Conservation (phyloP, 2,113 vertebrate genomes). For the Cercopithecus mona region DNA sequence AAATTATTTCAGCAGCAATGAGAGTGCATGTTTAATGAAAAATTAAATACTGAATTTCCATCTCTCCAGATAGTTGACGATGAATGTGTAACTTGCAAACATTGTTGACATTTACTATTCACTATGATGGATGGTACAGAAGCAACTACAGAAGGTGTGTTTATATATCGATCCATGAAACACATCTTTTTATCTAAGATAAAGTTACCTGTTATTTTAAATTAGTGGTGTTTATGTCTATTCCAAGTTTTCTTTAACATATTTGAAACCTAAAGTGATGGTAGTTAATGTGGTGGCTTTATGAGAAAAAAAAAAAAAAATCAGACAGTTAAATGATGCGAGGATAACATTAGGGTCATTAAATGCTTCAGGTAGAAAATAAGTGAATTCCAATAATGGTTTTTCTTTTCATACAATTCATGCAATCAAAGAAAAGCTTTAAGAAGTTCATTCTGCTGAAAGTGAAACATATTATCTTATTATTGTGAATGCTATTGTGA, state of each 20-base stretch:
- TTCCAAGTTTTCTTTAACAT: neutral
- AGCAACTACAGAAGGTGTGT: neutral
- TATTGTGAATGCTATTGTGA: constrained; percentile 46
- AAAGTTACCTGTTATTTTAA: constrained; percentile 37
- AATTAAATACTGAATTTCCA: constrained; percentile 53
- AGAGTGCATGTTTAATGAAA: neutral
- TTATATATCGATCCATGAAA: neutral
- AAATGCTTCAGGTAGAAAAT: constrained; percentile 35
- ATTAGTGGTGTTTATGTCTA: constrained; percentile 40
- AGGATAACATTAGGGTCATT: neutral
- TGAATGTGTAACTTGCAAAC: constrained; percentile 40
- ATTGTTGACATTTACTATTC: neutral
- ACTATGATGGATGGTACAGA: neutral
- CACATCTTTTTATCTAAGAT: neutral
- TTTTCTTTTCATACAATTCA: neutral
- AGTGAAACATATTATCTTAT: constrained; percentile 18
- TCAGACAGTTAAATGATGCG: constrained; percentile 10
- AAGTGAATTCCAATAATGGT: constrained; percentile 1
- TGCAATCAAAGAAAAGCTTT: constrained; percentile 19
- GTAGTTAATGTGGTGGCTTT: neutral
- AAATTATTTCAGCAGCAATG: constrained; percentile 34
- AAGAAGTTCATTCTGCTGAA: constrained; percentile 28
- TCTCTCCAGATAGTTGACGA: constrained; percentile 36
- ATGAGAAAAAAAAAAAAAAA: constrained; percentile 31
- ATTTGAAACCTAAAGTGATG: constrained; percentile 34